phyloP scores from a whole-genome alignment of 1,140 invertebrate species.

The Brachystomella parvula region DNA sequence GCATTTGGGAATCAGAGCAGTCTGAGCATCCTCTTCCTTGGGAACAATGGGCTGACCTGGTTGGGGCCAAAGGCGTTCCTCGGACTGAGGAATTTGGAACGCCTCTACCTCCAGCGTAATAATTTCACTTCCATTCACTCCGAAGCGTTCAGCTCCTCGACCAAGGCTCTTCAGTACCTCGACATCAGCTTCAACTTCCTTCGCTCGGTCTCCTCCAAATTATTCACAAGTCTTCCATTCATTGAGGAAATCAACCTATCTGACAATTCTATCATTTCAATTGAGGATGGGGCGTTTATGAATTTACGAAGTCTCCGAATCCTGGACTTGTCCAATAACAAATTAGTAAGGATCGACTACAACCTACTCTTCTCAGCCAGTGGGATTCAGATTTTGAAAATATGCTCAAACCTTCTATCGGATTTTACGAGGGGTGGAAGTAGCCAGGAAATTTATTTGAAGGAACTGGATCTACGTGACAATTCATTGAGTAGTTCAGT shows the following conservation, averaged over 20 bases:
- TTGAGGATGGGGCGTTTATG: conserved; percentile 53
- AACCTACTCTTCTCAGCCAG: conserved; percentile 38
- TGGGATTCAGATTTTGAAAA: conserved; percentile 39
- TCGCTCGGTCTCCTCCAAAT: conserved; percentile 47
- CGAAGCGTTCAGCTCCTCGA: conserved; percentile 30
- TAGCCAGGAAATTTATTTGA: conserved; percentile 51
- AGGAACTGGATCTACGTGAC: conserved; percentile 60
- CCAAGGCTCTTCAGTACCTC: conserved; percentile 42
- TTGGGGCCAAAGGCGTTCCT: conserved; percentile 39
- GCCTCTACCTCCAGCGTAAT: conserved; percentile 36
- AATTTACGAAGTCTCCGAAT: conserved; percentile 53
- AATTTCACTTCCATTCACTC: conserved; percentile 31
- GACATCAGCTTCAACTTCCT: conserved; percentile 63
- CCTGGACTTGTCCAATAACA: conserved; percentile 57
- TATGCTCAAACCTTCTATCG: conserved; percentile 32
- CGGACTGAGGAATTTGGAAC: conserved; percentile 29
- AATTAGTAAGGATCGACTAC: conserved; percentile 48
- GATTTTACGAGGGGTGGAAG: conserved; percentile 25
- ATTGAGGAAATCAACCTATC: conserved; percentile 56
- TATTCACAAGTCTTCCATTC: conserved; percentile 59
- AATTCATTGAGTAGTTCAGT: conserved; percentile 54
- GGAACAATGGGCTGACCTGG: conserved; percentile 41
- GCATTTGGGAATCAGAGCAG: conserved; percentile 66
- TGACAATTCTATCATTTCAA: conserved; percentile 40
- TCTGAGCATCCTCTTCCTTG: conserved; percentile 54